phyloP scores from a whole-genome alignment of 2,888 invertebrate genomes.

The Drosophila putrida region DNA sequence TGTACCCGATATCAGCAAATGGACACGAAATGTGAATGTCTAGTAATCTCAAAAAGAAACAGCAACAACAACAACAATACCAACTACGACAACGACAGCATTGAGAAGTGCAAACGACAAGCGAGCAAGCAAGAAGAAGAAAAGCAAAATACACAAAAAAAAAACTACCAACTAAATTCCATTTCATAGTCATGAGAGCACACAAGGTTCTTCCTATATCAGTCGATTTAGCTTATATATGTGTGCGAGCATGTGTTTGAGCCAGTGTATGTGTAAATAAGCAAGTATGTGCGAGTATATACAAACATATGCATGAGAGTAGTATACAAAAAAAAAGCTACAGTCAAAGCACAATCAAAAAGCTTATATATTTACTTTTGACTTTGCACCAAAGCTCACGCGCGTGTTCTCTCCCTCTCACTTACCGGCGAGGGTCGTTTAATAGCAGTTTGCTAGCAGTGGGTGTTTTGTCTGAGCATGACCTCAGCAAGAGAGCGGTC shows the following conservation, averaged over 20 bases:
- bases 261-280: background rate
- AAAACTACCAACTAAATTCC: conserved; percentile 77
- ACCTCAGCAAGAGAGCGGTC: conserved; percentile 60
- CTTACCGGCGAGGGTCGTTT: conserved; percentile 66
- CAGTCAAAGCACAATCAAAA: conserved; percentile 40
- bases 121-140: conserved; percentile 38
- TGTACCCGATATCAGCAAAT: conserved; percentile 36
- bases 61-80: conserved; percentile 24
- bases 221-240: conserved; percentile 55
- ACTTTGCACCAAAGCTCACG: conserved; percentile 49
- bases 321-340: conserved; percentile 42
- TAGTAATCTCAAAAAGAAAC: conserved; percentile 40
- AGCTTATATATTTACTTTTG: conserved; percentile 58
- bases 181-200: conserved; percentile 81
- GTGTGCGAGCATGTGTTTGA: conserved; percentile 1
- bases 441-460: conserved; percentile 40
- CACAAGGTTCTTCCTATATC: conserved; percentile 85
- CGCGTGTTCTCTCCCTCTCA: conserved; percentile 14
- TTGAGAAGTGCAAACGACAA: conserved; percentile 51
- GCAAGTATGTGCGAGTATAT: conserved; percentile 2
- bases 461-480: conserved; percentile 53
- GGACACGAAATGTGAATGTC: conserved; percentile 44
- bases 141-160: conserved; percentile 40
- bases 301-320: conserved; percentile 23
- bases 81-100: conserved; percentile 32